Percentiles rank a stretch among this genome's conserved stretches.
Evolutionary conservation across 30 jellyfish, hydroid and myxozoan species (phyloP).

Genomic region (Catostylus mosaicus): DNA sequence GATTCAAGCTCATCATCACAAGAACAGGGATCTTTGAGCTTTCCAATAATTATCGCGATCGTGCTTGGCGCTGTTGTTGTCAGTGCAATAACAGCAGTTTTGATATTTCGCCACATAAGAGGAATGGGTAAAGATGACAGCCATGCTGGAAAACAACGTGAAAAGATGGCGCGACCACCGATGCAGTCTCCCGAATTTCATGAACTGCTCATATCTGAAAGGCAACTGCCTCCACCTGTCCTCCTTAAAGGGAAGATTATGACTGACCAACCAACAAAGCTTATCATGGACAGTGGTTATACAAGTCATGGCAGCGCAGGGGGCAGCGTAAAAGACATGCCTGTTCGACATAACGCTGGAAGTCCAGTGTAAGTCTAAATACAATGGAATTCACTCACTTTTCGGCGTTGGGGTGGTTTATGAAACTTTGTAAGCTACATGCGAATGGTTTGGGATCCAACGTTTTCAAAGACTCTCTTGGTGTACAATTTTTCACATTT

Average conservation of each 20-base stretch:
- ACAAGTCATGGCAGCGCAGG: slow-evolving; percentile 77
- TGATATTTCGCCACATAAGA: slow-evolving; percentile 49
- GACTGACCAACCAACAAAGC: slow-evolving; percentile 37
- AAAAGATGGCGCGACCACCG: slow-evolving; percentile 1
- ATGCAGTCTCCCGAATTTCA: slow-evolving; percentile 46
- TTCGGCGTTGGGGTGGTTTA: too few species aligned
- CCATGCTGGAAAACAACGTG: slow-evolving; percentile 15
- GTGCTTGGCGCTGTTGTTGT: slow-evolving; percentile 69
- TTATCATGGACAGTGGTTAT: slow-evolving; percentile 64
- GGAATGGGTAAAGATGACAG: slow-evolving; percentile 52
- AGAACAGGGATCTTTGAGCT: slow-evolving; percentile 59
- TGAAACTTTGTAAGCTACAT: not conserved
- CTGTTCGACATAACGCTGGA: slow-evolving; percentile 20
- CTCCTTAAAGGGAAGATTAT: slow-evolving; percentile 10
- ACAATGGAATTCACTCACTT: not conserved
- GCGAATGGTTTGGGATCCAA: not conserved
- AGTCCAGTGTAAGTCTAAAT: slow-evolving; percentile 13
- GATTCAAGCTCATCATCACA: slow-evolving; percentile 1
- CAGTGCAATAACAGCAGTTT: slow-evolving; percentile 57
- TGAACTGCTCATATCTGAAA: slow-evolving; percentile 37
- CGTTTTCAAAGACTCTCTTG: not conserved
- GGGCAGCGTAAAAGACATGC: slow-evolving; percentile 59
- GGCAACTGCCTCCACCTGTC: slow-evolving; percentile 28
- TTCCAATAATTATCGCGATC: slow-evolving; percentile 71
- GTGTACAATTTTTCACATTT: not conserved